These are phyloP conservation scores for Pachyseris speciosa DNA, from an alignment of 64 coral and sea anemone genomes.

Conservation along the genomic window DNA sequence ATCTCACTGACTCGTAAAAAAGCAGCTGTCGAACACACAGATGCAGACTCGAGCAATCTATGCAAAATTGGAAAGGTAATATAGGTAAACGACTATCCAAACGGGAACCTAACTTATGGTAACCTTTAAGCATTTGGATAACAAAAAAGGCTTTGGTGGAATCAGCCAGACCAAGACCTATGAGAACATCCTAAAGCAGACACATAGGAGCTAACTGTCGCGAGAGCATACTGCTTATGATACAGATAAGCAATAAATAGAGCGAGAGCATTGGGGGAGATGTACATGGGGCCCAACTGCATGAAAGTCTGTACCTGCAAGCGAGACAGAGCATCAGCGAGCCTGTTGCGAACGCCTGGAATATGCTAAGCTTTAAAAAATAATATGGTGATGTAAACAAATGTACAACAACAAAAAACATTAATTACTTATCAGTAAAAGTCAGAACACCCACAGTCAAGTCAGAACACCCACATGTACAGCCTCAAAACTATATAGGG, in stretches of 20 bases:
- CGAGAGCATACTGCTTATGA: slow-evolving; percentile 18
- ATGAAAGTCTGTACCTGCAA: background rate
- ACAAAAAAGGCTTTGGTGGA: slow-evolving; percentile 36
- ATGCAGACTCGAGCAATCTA: no score
- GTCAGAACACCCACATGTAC: slow-evolving; percentile 39
- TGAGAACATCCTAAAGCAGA: slow-evolving; percentile 38
- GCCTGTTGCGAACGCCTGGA: background rate
- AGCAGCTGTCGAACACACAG: slow-evolving; percentile 49
- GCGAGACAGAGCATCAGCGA: background rate
- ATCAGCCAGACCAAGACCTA: background rate
- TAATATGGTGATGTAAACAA: slow-evolving; percentile 18
- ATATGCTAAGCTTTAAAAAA: slow-evolving; percentile 17
- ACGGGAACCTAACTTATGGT: slow-evolving; percentile 9
- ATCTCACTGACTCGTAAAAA: slow-evolving; percentile 55
- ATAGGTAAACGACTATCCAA: slow-evolving; percentile 66
- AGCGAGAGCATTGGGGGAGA: background rate
- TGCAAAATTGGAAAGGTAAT: slow-evolving; percentile 49
- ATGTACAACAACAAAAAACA: slow-evolving; percentile 6
- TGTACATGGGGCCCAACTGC: no score
- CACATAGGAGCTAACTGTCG: slow-evolving; percentile 22
- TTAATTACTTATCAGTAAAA: background rate
- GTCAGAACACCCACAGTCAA: slow-evolving; percentile 1
- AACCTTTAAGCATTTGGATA: slow-evolving; percentile 51
- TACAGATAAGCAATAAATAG: slow-evolving; percentile 45
- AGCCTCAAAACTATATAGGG: no score